phyloP scores from a whole-genome alignment of 2,888 invertebrate genomes.

The Cerastoderma edule region DNA sequence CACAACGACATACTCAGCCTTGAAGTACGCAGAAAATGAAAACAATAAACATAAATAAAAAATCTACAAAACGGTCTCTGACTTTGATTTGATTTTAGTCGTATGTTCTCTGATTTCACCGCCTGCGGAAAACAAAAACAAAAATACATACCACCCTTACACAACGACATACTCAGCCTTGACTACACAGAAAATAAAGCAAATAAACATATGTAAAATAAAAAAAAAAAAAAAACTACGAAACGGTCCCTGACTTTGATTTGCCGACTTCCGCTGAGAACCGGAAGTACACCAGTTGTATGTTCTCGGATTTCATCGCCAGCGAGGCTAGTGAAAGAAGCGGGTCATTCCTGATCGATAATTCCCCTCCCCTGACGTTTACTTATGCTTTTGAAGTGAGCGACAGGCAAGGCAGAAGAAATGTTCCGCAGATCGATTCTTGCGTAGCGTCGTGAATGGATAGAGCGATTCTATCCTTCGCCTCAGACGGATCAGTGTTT shows the following conservation, averaged over 20 bases:
- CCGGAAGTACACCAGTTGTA: constrained; percentile 21
- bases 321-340: constrained; percentile 19
- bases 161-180: too few relatives aligned
- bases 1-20: too few relatives aligned
- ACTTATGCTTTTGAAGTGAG: constrained; percentile 10
- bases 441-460: constrained; percentile 6
- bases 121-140: too few relatives aligned
- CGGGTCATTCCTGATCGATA: constrained; percentile 26
- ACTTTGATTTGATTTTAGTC: too few relatives aligned
- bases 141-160: too few relatives aligned
- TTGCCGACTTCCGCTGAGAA: constrained; percentile 14
- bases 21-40: too few relatives aligned
- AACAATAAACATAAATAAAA: too few relatives aligned
- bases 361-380: constrained; percentile 6
- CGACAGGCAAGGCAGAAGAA: constrained; percentile 6
- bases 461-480: background rate
- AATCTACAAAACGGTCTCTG: too few relatives aligned
- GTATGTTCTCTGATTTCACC: too few relatives aligned
- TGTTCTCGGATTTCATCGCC: constrained; percentile 22
- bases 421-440: constrained; percentile 6
- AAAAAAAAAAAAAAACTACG: constrained; percentile 2
- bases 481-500: too few relatives aligned
- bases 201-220: too few relatives aligned
- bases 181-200: too few relatives aligned
- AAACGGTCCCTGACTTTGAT: constrained; percentile 19